Evolutionary conservation across 2,113 vertebrate species (phyloP).

Genomic region (Dendropsophus ebraccatus): DNA sequence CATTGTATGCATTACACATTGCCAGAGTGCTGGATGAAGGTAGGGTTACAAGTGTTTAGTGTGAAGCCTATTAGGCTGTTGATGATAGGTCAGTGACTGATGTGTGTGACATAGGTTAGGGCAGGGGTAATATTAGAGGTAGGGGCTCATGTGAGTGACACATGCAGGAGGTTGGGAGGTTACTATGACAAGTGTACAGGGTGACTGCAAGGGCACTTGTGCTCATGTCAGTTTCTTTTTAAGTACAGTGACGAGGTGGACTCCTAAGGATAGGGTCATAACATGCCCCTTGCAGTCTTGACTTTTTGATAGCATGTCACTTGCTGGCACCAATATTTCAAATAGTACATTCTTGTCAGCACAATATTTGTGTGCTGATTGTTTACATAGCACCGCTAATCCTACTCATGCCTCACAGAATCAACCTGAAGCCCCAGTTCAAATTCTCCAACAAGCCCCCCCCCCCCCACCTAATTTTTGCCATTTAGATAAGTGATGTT

Average conservation of each 20-base stretch:
- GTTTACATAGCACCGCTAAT: too few relatives aligned
- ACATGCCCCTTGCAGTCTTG: too few relatives aligned
- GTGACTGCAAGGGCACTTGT: not conserved
- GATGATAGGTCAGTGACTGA: not conserved
- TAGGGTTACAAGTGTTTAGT: not conserved
- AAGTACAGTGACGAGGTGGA: not conserved
- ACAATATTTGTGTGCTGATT: too few relatives aligned
- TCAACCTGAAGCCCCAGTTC: too few relatives aligned
- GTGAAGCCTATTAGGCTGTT: not conserved
- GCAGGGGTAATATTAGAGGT: not conserved
- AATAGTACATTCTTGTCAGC: not conserved
- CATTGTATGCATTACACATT: too few relatives aligned
- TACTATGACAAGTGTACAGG: not conserved
- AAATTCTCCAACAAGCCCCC: too few relatives aligned
- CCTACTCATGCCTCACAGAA: too few relatives aligned
- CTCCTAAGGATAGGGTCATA: not conserved
- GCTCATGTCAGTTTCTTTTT: not conserved
- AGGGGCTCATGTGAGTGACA: not conserved
- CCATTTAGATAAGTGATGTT: too few relatives aligned
- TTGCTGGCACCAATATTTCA: not conserved
- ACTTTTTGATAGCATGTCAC: too few relatives aligned
- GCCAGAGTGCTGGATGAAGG: not conserved
- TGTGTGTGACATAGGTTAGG: not conserved
- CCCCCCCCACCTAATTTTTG: too few relatives aligned
- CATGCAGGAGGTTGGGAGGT: not conserved